Evolutionary conservation across 2,113 vertebrate species (phyloP).

Genomic region (Gymnorhina tibicen): DNA sequence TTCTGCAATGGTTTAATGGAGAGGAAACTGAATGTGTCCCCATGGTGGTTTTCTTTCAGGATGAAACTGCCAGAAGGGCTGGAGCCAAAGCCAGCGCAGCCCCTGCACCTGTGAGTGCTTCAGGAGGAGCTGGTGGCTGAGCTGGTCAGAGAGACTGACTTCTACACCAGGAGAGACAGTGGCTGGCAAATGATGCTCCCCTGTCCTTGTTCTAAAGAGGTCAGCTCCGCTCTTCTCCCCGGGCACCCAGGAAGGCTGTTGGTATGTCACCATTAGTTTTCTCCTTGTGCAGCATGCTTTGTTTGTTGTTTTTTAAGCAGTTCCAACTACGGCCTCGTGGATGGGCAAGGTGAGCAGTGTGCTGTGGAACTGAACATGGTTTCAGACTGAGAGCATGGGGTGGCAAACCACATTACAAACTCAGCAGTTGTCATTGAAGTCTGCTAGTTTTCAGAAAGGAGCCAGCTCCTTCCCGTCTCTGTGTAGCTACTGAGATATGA

Average conservation of each 20-base stretch:
- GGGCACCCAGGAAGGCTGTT: neutral
- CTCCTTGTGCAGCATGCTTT: neutral
- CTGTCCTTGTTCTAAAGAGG: neutral
- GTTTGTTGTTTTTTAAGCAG: neutral
- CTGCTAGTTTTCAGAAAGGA: neutral
- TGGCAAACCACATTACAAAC: neutral
- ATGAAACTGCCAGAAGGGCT: neutral
- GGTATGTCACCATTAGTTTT: neutral
- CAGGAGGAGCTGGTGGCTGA: neutral
- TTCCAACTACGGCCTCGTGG: fast-evolving
- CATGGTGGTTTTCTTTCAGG: neutral
- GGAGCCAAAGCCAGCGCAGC: neutral
- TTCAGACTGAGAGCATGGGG: neutral
- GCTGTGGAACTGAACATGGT: neutral
- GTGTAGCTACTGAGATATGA: neutral
- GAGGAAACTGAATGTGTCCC: neutral
- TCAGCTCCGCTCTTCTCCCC: neutral
- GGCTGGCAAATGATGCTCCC: neutral
- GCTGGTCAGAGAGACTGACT: neutral
- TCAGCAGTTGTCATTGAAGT: neutral
- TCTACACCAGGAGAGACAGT: neutral
- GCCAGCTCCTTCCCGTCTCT: neutral
- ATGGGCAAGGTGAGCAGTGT: neutral
- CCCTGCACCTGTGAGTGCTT: neutral
- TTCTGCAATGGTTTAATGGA: neutral